Conservation (phyloP, 2,888 invertebrate species). For the Xestoiulus laeticollis region DNA sequence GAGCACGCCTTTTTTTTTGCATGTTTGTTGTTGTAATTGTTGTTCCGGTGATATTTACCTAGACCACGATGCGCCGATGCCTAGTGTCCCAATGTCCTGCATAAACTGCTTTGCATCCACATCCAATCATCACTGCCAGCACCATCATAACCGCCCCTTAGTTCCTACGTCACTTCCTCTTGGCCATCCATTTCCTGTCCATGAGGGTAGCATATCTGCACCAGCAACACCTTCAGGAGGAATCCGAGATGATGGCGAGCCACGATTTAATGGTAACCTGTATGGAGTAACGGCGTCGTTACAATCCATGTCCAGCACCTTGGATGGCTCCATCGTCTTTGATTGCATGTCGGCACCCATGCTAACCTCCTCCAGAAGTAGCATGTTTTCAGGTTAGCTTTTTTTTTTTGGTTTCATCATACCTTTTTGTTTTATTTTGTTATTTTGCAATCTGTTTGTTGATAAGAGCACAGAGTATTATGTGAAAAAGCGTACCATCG, state of each 20-base stretch:
- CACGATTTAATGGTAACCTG: neutral
- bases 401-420: neutral
- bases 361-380: constrained; percentile 25
- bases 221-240: constrained; percentile 9
- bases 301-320: constrained; percentile 25
- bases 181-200: neutral
- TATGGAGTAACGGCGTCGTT: constrained; percentile 34
- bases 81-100: constrained; percentile 2
- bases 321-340: constrained; percentile 29
- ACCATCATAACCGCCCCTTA: neutral
- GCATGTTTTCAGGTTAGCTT: constrained; percentile 37
- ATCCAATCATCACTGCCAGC: constrained; percentile 15
- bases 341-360: constrained; percentile 13
- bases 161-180: constrained; percentile 23
- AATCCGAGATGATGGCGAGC: constrained; percentile 34
- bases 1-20: neutral
- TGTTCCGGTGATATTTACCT: constrained; percentile 11
- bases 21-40: constrained; percentile 23
- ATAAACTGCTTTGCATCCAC: constrained; percentile 15
- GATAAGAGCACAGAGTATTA: too few relatives aligned
- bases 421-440: neutral
- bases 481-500: too few relatives aligned
- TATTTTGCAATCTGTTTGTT: neutral
- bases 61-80: constrained; percentile 34
- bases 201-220: constrained; percentile 9